phyloP scores from a whole-genome alignment of 2,888 invertebrate species.

The Drosophila meridiana region DNA sequence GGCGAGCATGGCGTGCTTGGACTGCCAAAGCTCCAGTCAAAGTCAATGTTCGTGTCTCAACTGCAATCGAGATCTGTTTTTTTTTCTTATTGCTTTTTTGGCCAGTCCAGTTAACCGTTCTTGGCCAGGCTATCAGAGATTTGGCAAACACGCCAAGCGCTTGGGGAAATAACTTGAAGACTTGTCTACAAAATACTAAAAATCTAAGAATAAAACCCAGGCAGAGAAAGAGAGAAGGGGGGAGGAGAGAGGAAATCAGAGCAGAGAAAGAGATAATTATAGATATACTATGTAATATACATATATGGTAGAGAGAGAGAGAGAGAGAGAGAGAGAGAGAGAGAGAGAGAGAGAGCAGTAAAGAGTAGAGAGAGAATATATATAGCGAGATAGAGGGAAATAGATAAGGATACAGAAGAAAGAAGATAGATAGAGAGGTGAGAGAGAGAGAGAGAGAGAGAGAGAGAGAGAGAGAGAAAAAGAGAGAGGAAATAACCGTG shows the following conservation, averaged over 20 bases:
- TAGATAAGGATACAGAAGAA: background rate
- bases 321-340: background rate
- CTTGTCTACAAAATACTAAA: slow-evolving; percentile 6
- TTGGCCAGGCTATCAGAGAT: slow-evolving; percentile 67
- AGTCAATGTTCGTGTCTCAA: slow-evolving; percentile 60
- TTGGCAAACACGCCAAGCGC: slow-evolving; percentile 64
- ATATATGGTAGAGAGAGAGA: background rate
- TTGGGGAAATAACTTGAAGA: slow-evolving; percentile 16
- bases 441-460: background rate
- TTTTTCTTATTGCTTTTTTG: slow-evolving; percentile 20
- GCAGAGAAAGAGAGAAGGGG: background rate
- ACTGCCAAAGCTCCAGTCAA: slow-evolving; percentile 46
- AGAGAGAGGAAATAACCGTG: no score
- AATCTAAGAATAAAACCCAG: background rate
- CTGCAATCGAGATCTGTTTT: slow-evolving; percentile 63
- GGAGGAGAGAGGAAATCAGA: background rate
- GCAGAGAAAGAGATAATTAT: background rate
- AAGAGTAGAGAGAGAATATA: background rate
- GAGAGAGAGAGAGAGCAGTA: no score
- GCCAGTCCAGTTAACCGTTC: slow-evolving; percentile 68
- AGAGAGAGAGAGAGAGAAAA: no score
- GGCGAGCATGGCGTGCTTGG: slow-evolving; percentile 65
- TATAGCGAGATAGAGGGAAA: background rate
- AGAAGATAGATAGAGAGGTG: background rate
- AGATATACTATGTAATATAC: background rate